These are phyloP conservation scores for Neolamprologus tretocephalus DNA, from an alignment of 2,113 vertebrate genomes.

Conservation along the genomic window DNA sequence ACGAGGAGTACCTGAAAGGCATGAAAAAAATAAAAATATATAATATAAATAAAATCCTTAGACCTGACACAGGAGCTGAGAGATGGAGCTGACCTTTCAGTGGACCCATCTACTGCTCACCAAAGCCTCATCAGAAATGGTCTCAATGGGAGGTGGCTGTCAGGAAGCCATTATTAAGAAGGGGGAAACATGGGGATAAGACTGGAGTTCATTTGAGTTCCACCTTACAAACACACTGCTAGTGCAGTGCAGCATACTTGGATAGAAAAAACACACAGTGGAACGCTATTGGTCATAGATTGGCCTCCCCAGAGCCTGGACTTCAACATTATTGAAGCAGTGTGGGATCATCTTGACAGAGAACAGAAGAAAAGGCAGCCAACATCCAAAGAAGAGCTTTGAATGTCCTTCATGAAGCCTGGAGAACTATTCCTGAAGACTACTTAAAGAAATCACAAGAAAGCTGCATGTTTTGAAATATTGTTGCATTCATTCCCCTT, in stretches of 20 bases:
- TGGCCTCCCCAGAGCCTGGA: not conserved
- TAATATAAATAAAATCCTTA: not conserved
- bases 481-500: not conserved
- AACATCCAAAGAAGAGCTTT: not conserved
- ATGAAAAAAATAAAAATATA: not conserved
- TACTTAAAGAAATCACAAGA: not conserved
- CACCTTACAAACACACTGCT: not conserved
- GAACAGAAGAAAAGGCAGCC: not conserved
- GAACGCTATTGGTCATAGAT: fast-evolving
- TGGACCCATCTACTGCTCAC: not conserved
- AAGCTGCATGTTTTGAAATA: not conserved
- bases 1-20: not conserved
- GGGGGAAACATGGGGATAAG: not conserved
- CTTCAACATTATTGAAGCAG: not conserved
- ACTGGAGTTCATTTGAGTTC: not conserved
- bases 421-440: not conserved
- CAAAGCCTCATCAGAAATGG: not conserved
- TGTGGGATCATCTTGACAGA: not conserved
- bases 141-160: not conserved
- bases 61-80: not conserved
- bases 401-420: not conserved
- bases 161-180: not conserved
- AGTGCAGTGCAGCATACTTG: not conserved
- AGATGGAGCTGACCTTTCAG: not conserved
- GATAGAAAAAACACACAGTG: not conserved